Evolutionary conservation across 1,140 invertebrate species (phyloP), one percentile per base, ranked within the genome.

Genomic region (Drosophila suzukii): DNA sequence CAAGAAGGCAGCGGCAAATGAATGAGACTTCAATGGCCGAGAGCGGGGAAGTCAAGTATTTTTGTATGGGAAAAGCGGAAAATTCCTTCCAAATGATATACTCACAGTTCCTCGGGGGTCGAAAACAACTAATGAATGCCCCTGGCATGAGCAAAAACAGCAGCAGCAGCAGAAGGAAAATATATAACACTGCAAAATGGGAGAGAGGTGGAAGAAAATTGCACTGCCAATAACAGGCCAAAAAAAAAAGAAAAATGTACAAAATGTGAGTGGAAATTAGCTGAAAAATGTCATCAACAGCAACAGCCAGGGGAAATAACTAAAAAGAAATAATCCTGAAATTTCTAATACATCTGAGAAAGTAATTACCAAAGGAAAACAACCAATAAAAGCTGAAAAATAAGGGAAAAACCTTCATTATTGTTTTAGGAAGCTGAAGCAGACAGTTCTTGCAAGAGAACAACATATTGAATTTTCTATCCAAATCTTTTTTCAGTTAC

Each of bases 231-330:
- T 75, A 75, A n/a, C 66, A 58, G 60, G 73, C 57, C 43, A 62
- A 68, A 65, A 47, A 44, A 20, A 20, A 20, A 20, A n/a, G 67
- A 24, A 50, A 58, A 65, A 57, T 38, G 53, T 67, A 59, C 41
- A 41, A 80, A 73, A 81, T 73, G 62, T 61, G 73, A 61, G 73
- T 68, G 73, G 60, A 66, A 68, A 76, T 66, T 67, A 76, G 41
- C 62, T 77, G 65, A 44, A 58, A 72, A 77, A 53, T 81, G 73
- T 84, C 77, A 84, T 62, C 66, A 57, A 34, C 77, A 78, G 38
- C 41, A 61, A 38, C 7, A 47, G 41, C 61, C 36, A 59, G 41
- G 30, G 27, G 44, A 47, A 59, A 44, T 38, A 63, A 36, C 32
- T 30, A 34, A 41, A 53, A 47, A 58, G 3, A 34, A 65, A 53